Conservation (phyloP, 2,888 invertebrate species). For the Mythimna lalbum region DNA sequence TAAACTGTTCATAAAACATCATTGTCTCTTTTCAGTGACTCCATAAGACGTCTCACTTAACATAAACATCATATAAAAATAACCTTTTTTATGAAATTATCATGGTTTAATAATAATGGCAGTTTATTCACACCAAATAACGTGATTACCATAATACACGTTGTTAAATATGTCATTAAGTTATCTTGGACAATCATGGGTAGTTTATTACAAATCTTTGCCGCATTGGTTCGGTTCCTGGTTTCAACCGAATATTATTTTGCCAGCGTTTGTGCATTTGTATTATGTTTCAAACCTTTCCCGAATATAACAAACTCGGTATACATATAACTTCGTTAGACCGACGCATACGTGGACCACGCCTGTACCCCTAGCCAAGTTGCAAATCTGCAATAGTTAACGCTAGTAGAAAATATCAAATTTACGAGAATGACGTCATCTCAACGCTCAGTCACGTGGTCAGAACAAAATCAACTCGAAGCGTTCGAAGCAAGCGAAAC, state of each 20-base stretch:
- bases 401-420: no score
- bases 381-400: no score
- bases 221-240: background rate
- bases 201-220: background rate
- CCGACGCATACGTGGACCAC: no score
- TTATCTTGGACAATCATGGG: constrained; percentile 9
- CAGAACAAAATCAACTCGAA: no score
- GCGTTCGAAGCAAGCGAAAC: no score
- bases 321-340: no score
- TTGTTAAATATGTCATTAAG: constrained; percentile 10
- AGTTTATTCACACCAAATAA: constrained; percentile 15
- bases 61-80: background rate
- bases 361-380: no score
- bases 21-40: background rate
- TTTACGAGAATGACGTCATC: no score
- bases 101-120: background rate
- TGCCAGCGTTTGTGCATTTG: background rate
- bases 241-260: constrained; percentile 8
- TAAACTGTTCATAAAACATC: background rate
- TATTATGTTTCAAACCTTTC: background rate
- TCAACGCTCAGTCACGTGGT: no score
- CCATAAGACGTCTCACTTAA: background rate
- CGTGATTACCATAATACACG: constrained; percentile 2
- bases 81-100: background rate
- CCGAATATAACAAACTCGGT: no score